These are phyloP conservation scores for Aphis craccivora DNA, from an alignment of 1,140 invertebrate genomes.

Conservation along the genomic window DNA sequence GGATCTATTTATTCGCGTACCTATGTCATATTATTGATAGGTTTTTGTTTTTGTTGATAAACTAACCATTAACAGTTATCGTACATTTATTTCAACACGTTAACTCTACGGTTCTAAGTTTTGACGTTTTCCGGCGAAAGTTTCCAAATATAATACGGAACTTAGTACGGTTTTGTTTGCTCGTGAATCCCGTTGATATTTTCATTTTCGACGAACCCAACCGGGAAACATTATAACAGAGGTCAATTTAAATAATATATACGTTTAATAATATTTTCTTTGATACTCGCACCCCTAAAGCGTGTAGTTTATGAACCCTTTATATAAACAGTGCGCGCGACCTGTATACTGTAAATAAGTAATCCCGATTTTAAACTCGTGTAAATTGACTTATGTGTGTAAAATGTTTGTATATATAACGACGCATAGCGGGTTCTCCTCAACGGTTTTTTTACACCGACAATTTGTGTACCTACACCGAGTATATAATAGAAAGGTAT, in stretches of 20 bases:
- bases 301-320: background rate
- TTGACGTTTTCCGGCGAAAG: background rate
- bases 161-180: background rate
- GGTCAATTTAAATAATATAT: background rate
- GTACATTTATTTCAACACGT: background rate
- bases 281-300: background rate
- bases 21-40: background rate
- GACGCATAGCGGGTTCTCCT: background rate
- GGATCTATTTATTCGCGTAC: background rate
- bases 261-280: conserved; percentile 2
- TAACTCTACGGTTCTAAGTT: background rate
- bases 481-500: background rate
- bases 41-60: background rate
- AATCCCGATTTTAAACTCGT: conserved; percentile 29
- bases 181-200: background rate
- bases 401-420: background rate
- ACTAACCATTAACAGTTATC: background rate
- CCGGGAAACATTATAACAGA: background rate
- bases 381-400: background rate
- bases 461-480: background rate
- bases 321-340: background rate
- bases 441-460: background rate
- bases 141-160: background rate
- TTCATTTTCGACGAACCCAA: background rate
- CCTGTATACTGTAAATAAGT: conserved; percentile 26